phyloP scores from a whole-genome alignment of 1,140 invertebrate species.

The Ptiloglossa arizonensis region DNA sequence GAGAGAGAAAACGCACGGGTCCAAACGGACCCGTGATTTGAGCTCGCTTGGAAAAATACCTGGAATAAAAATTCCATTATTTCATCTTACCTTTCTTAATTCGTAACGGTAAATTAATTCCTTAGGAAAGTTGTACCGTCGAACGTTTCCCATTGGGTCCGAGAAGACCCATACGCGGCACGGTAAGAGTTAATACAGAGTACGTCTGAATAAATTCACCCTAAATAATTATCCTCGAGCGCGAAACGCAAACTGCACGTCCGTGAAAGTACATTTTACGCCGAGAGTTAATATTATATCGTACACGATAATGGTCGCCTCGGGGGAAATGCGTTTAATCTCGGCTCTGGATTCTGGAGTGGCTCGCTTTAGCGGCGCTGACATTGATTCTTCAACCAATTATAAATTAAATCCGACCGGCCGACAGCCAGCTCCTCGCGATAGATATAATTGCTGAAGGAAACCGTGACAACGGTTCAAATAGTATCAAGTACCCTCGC shows the following conservation, averaged over 20 bases:
- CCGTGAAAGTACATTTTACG: not conserved
- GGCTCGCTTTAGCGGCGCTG: not conserved
- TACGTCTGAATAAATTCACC: no score
- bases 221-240: no score
- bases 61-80: no score
- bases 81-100: no score
- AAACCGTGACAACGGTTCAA: not conserved
- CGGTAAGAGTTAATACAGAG: no score
- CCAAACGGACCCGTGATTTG: no score
- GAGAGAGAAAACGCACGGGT: no score
- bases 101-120: no score
- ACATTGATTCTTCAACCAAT: slow-evolving; percentile 15
- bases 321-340: not conserved
- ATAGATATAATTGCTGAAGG: not conserved
- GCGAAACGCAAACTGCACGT: not conserved
- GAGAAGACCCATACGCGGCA: no score
- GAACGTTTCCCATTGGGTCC: no score
- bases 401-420: not conserved
- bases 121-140: no score
- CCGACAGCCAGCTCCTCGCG: not conserved
- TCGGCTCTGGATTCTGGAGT: not conserved
- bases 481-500: not conserved
- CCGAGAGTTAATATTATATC: slow-evolving; percentile 3
- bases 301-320: not conserved
- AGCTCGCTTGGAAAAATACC: no score